Evolutionary conservation across 2,797 vertebrate species (phyloP).

Genomic region (Urophycis tenuis): DNA sequence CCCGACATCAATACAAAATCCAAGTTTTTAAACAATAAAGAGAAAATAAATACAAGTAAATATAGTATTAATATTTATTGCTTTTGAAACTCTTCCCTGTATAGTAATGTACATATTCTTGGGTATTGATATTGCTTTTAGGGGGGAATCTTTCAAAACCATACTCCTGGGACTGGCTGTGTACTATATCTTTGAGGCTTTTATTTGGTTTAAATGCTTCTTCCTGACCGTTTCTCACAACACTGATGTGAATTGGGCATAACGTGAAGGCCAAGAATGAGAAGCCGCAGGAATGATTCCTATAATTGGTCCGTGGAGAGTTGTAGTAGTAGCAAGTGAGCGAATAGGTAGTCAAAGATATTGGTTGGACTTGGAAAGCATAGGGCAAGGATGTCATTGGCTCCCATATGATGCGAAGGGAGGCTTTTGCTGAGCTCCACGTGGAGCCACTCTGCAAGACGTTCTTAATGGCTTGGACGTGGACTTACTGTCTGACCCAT

Average conservation of each 20-base stretch:
- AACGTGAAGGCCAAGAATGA: constrained; percentile 23
- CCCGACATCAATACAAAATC: background rate
- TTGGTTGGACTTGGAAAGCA: constrained; percentile 38
- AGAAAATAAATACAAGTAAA: background rate
- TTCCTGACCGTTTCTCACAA: constrained; percentile 13
- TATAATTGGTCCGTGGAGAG: constrained; percentile 50
- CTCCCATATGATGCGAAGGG: constrained; percentile 15
- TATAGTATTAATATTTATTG: background rate
- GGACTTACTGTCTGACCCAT: constrained; percentile 26
- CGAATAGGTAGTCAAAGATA: constrained; percentile 15
- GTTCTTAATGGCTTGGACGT: constrained; percentile 11
- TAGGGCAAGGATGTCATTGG: constrained; percentile 43
- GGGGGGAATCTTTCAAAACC: background rate
- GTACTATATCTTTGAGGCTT: constrained; percentile 26
- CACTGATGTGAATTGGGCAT: constrained; percentile 23
- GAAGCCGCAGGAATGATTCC: background rate
- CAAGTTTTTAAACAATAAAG: background rate
- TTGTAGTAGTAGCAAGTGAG: constrained; percentile 34
- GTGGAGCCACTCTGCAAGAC: constrained; percentile 12
- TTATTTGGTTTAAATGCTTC: constrained; percentile 19
- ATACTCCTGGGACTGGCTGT: constrained; percentile 14
- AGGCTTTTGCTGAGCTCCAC: constrained; percentile 31
- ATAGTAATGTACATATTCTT: background rate
- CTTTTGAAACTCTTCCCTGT: background rate
- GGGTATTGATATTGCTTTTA: background rate